Evolutionary conservation across 2,888 invertebrate species (phyloP).

Genomic region (Ptychoptera albimana): DNA sequence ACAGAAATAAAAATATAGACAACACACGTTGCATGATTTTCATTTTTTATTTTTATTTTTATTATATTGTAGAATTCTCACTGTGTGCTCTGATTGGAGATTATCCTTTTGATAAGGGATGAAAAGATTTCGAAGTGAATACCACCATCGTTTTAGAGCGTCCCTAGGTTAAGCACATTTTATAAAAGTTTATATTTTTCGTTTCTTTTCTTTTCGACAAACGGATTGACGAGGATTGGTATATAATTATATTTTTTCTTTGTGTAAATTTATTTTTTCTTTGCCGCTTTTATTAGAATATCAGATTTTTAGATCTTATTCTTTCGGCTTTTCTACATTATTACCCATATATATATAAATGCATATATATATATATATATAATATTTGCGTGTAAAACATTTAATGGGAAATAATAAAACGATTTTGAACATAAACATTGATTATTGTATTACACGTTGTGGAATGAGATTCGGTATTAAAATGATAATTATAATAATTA

Average conservation of each 20-base stretch:
- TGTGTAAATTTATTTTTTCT: no score
- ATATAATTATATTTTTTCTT: not conserved
- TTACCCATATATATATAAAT: no score
- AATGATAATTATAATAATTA: no score
- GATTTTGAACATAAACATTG: no score
- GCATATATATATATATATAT: no score
- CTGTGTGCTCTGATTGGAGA: not conserved
- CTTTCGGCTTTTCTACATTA: no score
- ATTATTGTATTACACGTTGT: no score
- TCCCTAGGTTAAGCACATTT: not conserved
- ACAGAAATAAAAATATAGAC: not conserved
- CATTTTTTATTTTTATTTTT: not conserved
- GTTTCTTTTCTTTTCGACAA: not conserved
- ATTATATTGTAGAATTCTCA: not conserved
- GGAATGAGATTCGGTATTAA: no score
- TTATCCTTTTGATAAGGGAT: not conserved
- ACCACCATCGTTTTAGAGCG: not conserved
- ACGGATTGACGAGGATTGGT: not conserved
- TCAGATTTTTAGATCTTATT: no score
- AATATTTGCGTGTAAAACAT: no score
- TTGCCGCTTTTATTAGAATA: no score
- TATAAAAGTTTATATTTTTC: not conserved
- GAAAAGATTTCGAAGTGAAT: constrained; percentile 1
- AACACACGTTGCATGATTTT: not conserved
- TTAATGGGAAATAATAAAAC: no score